Evolutionary conservation across 2,888 invertebrate genomes (phyloP).

Genomic region (Notodromas monacha): DNA sequence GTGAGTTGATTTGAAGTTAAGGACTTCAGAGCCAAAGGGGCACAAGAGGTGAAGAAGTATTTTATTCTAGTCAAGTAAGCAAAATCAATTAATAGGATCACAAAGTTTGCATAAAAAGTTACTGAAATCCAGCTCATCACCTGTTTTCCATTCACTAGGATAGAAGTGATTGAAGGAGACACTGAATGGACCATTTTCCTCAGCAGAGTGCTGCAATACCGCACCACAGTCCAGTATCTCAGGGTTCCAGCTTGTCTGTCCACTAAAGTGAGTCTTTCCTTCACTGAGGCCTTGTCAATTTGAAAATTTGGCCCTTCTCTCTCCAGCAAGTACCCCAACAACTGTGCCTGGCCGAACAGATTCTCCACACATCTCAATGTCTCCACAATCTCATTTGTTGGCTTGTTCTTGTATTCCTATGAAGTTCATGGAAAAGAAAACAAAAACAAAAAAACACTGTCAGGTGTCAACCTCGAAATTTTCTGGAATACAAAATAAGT

Average conservation of each 20-base stretch:
- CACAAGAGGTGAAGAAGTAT: too few relatives aligned
- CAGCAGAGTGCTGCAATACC: conserved; percentile 72
- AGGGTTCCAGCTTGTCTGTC: conserved; percentile 54
- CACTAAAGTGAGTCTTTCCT: conserved; percentile 31
- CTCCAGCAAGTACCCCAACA: conserved; percentile 45
- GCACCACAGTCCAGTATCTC: conserved; percentile 65
- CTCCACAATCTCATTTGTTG: conserved; percentile 37
- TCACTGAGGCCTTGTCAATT: conserved; percentile 23
- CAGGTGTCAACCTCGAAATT: too few relatives aligned
- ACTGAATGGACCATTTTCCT: conserved; percentile 87
- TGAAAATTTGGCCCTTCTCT: conserved; percentile 46
- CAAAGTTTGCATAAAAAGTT: neutral
- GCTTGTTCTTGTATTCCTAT: conserved; percentile 24
- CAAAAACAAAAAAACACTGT: conserved; percentile 6
- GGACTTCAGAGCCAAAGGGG: too few relatives aligned
- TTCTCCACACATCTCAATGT: conserved; percentile 32
- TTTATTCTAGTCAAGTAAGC: neutral
- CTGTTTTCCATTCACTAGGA: conserved; percentile 90
- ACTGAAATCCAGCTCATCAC: conserved; percentile 18
- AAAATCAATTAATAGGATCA: conserved; percentile 1
- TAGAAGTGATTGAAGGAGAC: conserved; percentile 87
- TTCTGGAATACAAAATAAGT: too few relatives aligned
- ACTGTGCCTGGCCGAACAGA: conserved; percentile 41
- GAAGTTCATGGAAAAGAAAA: too few relatives aligned
- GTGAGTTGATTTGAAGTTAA: too few relatives aligned